Base-by-base conservation (phyloP, 1,140 invertebrate species). In the Zaprionus davidi region DNA sequence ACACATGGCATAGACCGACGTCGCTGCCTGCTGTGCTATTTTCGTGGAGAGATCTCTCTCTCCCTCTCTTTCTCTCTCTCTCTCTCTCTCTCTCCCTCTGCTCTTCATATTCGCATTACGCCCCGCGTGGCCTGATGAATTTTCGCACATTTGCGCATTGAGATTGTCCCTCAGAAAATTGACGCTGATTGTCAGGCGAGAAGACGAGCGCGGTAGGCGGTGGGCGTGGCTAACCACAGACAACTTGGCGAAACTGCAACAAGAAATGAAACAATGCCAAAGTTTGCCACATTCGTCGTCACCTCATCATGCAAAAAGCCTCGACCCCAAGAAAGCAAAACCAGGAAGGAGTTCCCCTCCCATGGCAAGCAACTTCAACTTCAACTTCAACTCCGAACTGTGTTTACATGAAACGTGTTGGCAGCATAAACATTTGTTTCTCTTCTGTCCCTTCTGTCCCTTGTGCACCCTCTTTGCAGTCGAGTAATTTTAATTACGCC, bases 401-500 rank as follows among this genome's bases (percentile, higher is more conserved):
- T 85, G 82, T 86, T 87, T 87, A 76, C 78, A 81, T 66, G 78
- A 55, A 81, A 90, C 85, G 81, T 88, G 85, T 84, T 81, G 80
- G 81, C 81, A 84, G 73, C 85, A 90, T 84, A 88, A 90, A 84
- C 84, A 88, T 90, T 68, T 65, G 51, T 60, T 79, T 38, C 60
- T 11, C 68, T 51, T 17, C 34, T 26, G 36, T 41, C 15, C 28
- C 38, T 6, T 6, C 34, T 26, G 36, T 41, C 15, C 28, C 38
- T 6, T 6, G 15, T n/a, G n/a, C 31, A 15, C 11, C 22, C 55
- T 53, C 41, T 55, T 72, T 65, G 71, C 75, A 78, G 78, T 81
- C 68, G 78, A 77, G 81, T 84, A 85, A 88, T 88, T 88, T 90
- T 90, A 88, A 90, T 88, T 84, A 88, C 81, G 84, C 78, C 84